Evolutionary conservation across 2,113 vertebrate genomes (phyloP).

Genomic region (Psittacula cyanocephala): DNA sequence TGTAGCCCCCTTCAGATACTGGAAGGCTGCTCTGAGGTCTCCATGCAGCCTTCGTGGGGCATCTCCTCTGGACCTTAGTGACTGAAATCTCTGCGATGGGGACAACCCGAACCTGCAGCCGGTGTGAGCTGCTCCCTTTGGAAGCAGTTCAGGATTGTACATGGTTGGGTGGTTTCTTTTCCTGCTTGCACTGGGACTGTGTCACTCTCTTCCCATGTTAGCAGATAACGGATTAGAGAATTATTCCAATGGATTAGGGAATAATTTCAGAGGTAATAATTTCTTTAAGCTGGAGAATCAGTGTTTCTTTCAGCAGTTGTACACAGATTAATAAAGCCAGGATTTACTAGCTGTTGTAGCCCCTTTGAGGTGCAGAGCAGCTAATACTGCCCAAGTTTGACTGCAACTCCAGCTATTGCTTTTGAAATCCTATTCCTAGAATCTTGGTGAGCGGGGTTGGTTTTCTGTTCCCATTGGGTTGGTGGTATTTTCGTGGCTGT

Average conservation of each 20-base stretch:
- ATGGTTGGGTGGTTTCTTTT: neutral
- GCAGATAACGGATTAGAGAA: neutral
- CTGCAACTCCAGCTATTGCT: neutral
- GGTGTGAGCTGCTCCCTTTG: accelerated
- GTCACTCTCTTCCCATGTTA: accelerated
- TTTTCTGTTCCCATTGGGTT: neutral
- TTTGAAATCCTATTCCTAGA: neutral
- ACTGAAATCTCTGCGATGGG: neutral
- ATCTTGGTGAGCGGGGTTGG: neutral
- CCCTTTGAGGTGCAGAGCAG: neutral
- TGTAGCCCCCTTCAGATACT: too few species aligned
- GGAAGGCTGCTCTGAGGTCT: too few species aligned
- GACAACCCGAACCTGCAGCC: neutral
- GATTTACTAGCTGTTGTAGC: neutral
- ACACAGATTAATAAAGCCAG: neutral
- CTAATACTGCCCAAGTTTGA: neutral
- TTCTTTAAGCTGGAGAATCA: neutral
- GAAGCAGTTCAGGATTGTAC: neutral
- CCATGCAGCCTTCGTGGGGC: too few species aligned
- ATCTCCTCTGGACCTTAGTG: neutral
- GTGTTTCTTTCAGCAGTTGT: neutral
- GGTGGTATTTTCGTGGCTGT: neutral
- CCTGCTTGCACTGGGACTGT: neutral
- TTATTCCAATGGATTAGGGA: neutral
- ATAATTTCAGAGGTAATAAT: neutral